Percentiles rank a stretch among this genome's conserved stretches.
Conservation (phyloP, 2,113 vertebrate genomes). For the Neoarius graeffei region DNA sequence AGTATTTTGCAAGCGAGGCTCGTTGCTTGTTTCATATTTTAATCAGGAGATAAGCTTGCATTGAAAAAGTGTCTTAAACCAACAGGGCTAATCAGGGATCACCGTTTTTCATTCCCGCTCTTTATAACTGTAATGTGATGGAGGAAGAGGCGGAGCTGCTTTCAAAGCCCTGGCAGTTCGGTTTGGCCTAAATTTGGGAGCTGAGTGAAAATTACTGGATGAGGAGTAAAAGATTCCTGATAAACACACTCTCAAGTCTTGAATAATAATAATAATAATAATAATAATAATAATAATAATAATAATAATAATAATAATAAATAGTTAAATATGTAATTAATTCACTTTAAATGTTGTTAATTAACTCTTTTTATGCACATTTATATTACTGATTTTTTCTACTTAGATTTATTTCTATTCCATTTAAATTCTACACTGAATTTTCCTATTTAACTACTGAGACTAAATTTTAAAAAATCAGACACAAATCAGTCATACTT, state of each 20-base stretch:
- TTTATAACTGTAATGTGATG: neutral
- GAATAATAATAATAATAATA: neutral
- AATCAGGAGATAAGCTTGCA: constrained; percentile 2
- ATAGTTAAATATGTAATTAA: too few relatives aligned
- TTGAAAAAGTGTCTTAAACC: neutral
- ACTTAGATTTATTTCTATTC: too few relatives aligned
- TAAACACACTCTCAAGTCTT: neutral
- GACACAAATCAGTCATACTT: too few relatives aligned
- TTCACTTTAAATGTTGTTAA: neutral
- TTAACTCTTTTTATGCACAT: too few relatives aligned
- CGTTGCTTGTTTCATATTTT: constrained; percentile 4
- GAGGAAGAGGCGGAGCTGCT: neutral
- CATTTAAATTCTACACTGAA: too few relatives aligned
- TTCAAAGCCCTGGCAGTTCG: neutral
- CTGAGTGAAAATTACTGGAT: neutral
- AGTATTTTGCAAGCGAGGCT: neutral
- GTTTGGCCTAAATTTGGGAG: neutral
- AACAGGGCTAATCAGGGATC: neutral
- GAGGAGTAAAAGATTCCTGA: neutral
- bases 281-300: neutral
- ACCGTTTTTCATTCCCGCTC: neutral
- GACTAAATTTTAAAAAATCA: too few relatives aligned
- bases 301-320: neutral
- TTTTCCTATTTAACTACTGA: too few relatives aligned
- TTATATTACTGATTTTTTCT: too few relatives aligned